Conservation (phyloP, 2,113 vertebrate genomes). For the Neomonachus schauinslandi region DNA sequence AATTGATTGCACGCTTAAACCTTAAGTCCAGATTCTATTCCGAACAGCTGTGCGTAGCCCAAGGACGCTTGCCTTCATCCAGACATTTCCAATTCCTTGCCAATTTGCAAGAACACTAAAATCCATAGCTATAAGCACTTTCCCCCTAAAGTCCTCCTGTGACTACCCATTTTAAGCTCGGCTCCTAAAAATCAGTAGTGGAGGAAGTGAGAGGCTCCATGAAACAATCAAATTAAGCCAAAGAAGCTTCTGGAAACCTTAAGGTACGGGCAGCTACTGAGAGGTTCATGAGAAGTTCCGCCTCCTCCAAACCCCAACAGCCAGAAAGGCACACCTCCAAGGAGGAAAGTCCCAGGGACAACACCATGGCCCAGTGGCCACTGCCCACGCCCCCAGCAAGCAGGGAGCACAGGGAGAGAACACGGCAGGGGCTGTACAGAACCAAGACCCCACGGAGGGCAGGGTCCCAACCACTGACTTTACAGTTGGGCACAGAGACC, state of each 20-base stretch:
- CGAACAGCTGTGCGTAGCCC: rapidly evolving
- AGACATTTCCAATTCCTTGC: neutral
- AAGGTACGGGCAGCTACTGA: neutral
- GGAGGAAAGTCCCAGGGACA: neutral
- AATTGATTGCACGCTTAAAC: rapidly evolving
- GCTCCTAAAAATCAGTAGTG: neutral
- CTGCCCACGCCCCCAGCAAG: neutral
- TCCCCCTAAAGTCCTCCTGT: neutral
- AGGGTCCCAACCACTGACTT: rapidly evolving
- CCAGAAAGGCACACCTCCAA: neutral
- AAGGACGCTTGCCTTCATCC: neutral
- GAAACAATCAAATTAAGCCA: neutral
- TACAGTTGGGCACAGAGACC: neutral
- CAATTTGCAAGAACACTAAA: neutral
- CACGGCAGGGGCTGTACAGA: neutral
- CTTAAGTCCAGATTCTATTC: neutral
- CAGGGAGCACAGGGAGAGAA: neutral
- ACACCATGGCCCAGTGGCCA: rapidly evolving
- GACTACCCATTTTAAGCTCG: neutral
- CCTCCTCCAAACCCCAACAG: neutral
- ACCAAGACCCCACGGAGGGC: neutral
- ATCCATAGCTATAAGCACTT: neutral
- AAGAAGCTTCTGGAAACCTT: slow-evolving; percentile 11
- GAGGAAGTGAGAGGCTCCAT: neutral
- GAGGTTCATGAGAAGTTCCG: neutral